A percentile compares a stretch with the other conserved stretches of the same genome.
Evolutionary conservation across 35 echinoderm and acorn worm genomes (phyloP).

Genomic region (Strongylocentrotus purpuratus): DNA sequence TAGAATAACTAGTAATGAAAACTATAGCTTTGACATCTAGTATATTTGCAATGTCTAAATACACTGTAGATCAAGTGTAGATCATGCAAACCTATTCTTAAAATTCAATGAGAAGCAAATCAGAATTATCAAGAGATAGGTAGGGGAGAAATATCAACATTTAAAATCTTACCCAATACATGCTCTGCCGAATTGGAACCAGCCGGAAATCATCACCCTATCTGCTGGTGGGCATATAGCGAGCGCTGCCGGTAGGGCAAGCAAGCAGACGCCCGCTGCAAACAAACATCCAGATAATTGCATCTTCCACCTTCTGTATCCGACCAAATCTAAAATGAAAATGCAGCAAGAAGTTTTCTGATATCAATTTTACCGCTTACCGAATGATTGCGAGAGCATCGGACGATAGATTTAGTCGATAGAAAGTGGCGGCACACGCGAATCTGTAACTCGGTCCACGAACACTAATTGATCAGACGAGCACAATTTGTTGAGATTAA

Average conservation of each 20-base stretch:
- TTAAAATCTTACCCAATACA: neutral
- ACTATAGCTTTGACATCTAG: no score
- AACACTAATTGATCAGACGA: no score
- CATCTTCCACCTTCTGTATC: neutral
- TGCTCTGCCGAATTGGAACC: constrained; percentile 15
- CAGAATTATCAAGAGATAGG: no score
- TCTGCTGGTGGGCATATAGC: constrained; percentile 10
- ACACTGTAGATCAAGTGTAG: no score
- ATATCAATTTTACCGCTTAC: neutral
- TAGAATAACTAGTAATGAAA: no score
- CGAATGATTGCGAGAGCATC: neutral
- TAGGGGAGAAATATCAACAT: neutral
- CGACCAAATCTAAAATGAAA: neutral
- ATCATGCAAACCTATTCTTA: no score
- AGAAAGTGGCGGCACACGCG: neutral
- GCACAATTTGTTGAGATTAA: no score
- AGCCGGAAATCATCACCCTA: constrained; percentile 21
- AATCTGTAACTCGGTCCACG: neutral
- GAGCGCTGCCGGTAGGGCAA: constrained; percentile 1
- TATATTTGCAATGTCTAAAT: no score
- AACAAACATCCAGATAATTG: constrained; percentile 10
- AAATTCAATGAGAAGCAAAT: no score
- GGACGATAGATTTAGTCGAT: neutral
- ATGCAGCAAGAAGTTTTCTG: neutral
- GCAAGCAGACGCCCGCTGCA: neutral